Percentiles rank a stretch among this genome's conserved stretches.
Conservation (phyloP, 2,113 vertebrate species). For the Xenopus laevis region DNA sequence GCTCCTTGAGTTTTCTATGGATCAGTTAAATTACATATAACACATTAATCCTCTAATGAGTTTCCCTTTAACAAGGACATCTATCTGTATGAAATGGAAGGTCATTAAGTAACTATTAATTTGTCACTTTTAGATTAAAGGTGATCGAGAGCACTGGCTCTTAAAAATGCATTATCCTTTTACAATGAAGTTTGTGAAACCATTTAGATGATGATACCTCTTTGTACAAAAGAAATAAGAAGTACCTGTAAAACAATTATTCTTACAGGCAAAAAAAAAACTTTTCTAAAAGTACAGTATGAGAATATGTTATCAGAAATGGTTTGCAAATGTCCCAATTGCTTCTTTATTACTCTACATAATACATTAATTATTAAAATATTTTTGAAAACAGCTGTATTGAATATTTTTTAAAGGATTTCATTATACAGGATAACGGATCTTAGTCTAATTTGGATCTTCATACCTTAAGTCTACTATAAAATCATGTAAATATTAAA, state of each 20-base stretch:
- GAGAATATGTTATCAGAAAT: conserved; percentile 23
- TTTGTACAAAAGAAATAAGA: conserved; percentile 3
- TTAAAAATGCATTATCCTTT: conserved; percentile 50
- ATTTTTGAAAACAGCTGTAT: too few relatives aligned
- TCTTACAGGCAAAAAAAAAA: conserved; percentile 25
- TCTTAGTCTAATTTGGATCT: too few relatives aligned
- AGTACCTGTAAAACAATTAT: conserved; percentile 22
- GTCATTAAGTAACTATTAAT: conserved; percentile 34
- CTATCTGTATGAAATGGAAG: conserved; percentile 38
- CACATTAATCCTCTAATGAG: conserved; percentile 41
- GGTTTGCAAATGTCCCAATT: conserved; percentile 30
- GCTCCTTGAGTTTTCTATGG: conserved; percentile 34
- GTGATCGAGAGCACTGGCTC: conserved; percentile 55
- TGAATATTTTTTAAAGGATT: too few relatives aligned
- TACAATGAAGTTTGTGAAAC: conserved; percentile 17
- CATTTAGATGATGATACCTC: conserved; percentile 26
- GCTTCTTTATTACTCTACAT: conserved; percentile 29
- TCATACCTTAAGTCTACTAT: too few relatives aligned
- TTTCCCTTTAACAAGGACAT: conserved; percentile 32
- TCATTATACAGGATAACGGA: too few relatives aligned
- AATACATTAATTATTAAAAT: not conserved
- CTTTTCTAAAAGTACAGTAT: conserved; percentile 25
- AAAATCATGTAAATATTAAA: too few relatives aligned
- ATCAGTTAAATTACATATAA: conserved; percentile 35
- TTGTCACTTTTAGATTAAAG: conserved; percentile 50